A percentile compares a stretch with the other conserved stretches of the same genome.
These are phyloP conservation scores for Pitta sordida DNA, from an alignment of 2,113 vertebrate genomes.

Conservation along the genomic window DNA sequence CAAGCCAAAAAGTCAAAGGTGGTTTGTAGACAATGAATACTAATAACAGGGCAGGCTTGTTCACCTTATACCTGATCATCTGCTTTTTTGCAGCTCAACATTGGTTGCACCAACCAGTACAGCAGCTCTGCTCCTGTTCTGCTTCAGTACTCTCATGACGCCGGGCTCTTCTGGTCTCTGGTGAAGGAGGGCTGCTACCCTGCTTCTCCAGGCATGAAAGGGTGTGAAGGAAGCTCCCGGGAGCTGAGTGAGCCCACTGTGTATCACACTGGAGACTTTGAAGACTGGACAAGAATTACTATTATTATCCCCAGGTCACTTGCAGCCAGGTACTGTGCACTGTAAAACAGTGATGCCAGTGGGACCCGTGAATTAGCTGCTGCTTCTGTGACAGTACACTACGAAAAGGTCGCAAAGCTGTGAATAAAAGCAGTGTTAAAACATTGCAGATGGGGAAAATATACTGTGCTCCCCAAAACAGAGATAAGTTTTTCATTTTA, in stretches of 20 bases:
- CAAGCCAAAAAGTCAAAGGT: neutral
- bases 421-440: neutral
- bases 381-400: neutral
- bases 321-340: conserved; percentile 81
- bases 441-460: neutral
- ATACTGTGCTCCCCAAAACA: neutral
- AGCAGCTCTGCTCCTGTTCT: conserved; percentile 84
- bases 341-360: neutral
- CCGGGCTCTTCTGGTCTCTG: conserved; percentile 91
- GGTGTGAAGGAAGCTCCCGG: conserved; percentile 89
- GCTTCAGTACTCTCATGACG: conserved; percentile 94
- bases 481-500: neutral
- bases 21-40: neutral
- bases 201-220: conserved; percentile 77
- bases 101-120: conserved; percentile 88
- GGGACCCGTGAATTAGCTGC: neutral
- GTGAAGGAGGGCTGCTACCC: conserved; percentile 94
- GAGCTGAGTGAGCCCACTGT: conserved; percentile 87
- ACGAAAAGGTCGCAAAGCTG: neutral
- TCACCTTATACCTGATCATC: neutral
- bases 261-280: conserved; percentile 90
- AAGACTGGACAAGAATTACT: conserved; percentile 94
- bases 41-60: neutral
- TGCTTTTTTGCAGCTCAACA: conserved; percentile 81
- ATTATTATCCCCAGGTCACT: conserved; percentile 87